Evolutionary conservation across 2,113 vertebrate species (phyloP).

Genomic region (Alaudala cheleensis): DNA sequence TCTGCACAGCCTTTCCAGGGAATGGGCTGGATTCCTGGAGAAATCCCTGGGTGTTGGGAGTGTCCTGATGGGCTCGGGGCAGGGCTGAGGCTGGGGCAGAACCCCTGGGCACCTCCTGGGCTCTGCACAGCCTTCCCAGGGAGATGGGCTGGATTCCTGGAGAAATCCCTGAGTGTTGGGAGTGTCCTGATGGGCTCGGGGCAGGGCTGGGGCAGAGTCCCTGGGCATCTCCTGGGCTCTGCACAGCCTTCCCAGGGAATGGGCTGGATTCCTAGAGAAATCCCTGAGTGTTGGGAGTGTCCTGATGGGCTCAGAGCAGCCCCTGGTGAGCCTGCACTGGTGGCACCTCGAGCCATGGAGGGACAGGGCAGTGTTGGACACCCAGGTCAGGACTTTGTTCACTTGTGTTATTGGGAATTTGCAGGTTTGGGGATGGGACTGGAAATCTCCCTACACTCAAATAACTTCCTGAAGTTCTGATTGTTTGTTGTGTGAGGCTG

Average conservation of each 20-base stretch:
- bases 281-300: fast-evolving
- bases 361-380: not conserved
- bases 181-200: too few relatives aligned
- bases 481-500: not conserved
- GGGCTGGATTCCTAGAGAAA: too few relatives aligned
- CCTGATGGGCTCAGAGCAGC: not conserved
- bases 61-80: not conserved
- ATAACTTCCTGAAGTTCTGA: not conserved
- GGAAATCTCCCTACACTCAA: fast-evolving
- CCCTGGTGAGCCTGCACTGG: not conserved
- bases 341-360: not conserved
- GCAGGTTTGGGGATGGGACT: not conserved
- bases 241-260: not conserved
- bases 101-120: too few relatives aligned
- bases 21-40: fast-evolving
- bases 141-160: too few relatives aligned
- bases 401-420: not conserved
- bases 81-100: too few relatives aligned
- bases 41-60: not conserved
- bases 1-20: not conserved
- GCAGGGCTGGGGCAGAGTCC: too few relatives aligned
- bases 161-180: too few relatives aligned
- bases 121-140: too few relatives aligned
- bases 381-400: not conserved
- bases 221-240: not conserved